Evolutionary conservation across 2,888 invertebrate genomes (phyloP).

Genomic region (Drepana falcataria): DNA sequence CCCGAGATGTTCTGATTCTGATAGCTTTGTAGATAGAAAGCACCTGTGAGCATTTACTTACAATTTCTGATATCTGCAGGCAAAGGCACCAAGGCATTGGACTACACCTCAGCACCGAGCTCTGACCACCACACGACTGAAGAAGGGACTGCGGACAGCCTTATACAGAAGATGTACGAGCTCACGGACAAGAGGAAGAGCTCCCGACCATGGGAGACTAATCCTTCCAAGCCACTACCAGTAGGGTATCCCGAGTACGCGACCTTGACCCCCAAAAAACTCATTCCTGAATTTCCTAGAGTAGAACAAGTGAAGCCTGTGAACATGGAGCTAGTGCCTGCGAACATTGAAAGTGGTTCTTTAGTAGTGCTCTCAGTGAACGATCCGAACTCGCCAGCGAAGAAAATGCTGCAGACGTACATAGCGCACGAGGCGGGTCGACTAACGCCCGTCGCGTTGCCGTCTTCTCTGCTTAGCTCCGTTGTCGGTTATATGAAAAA

Average conservation of each 20-base stretch:
- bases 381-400: constrained; percentile 59
- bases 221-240: not conserved
- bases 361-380: constrained; percentile 63
- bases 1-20: no score
- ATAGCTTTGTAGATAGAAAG: no score
- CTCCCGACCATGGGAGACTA: constrained; percentile 4
- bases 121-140: constrained; percentile 7
- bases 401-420: constrained; percentile 69
- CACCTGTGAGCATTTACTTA: not conserved
- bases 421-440: constrained; percentile 53
- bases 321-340: constrained; percentile 24
- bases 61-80: constrained; percentile 29
- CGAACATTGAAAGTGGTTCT: constrained; percentile 61
- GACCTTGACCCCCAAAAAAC: constrained; percentile 18
- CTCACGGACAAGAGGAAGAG: constrained; percentile 11
- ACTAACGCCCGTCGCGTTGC: constrained; percentile 55
- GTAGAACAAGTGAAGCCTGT: not conserved
- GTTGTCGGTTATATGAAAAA: constrained; percentile 66
- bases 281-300: constrained; percentile 15
- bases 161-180: constrained; percentile 35
- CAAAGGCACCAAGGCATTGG: constrained; percentile 41
- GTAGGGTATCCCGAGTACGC: constrained; percentile 11
- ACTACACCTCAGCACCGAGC: constrained; percentile 23
- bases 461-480: constrained; percentile 51
- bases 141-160: constrained; percentile 29